Evolutionary conservation across 2,888 invertebrate genomes (phyloP).

Genomic region (Drosophila kuntzei): DNA sequence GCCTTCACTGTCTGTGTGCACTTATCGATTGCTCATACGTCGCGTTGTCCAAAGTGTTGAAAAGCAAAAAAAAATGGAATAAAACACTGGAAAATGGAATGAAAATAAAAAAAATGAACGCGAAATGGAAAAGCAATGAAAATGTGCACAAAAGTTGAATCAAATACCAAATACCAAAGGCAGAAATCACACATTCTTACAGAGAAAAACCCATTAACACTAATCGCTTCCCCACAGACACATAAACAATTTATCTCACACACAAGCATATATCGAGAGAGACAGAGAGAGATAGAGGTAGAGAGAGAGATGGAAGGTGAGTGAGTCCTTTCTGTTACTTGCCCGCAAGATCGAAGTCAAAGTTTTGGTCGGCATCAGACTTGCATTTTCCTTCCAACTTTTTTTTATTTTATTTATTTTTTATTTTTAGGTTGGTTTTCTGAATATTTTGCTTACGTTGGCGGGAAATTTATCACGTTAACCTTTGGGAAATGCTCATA

Average conservation of each 20-base stretch:
- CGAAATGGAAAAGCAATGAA: conserved; percentile 57
- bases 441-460: conserved; percentile 79
- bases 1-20: conserved; percentile 58
- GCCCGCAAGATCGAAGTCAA: conserved; percentile 75
- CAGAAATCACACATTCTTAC: conserved; percentile 75
- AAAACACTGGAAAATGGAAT: conserved; percentile 14
- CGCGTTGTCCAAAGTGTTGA: conserved; percentile 69
- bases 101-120: conserved; percentile 35
- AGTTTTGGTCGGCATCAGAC: conserved; percentile 64
- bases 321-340: conserved; percentile 54
- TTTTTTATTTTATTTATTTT: background rate
- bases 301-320: conserved; percentile 1
- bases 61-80: conserved; percentile 27
- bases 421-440: conserved; percentile 14
- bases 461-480: conserved; percentile 79
- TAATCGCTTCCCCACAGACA: conserved; percentile 83
- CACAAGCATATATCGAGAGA: conserved; percentile 46
- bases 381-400: conserved; percentile 49
- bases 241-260: conserved; percentile 82
- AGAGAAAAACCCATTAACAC: conserved; percentile 79
- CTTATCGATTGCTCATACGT: conserved; percentile 77
- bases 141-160: conserved; percentile 72
- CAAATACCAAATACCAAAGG: conserved; percentile 69
- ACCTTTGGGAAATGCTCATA: conserved; percentile 82
- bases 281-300: conserved; percentile 24